Conservation (phyloP, 1,140 invertebrate genomes). For the Centruroides vittatus region DNA sequence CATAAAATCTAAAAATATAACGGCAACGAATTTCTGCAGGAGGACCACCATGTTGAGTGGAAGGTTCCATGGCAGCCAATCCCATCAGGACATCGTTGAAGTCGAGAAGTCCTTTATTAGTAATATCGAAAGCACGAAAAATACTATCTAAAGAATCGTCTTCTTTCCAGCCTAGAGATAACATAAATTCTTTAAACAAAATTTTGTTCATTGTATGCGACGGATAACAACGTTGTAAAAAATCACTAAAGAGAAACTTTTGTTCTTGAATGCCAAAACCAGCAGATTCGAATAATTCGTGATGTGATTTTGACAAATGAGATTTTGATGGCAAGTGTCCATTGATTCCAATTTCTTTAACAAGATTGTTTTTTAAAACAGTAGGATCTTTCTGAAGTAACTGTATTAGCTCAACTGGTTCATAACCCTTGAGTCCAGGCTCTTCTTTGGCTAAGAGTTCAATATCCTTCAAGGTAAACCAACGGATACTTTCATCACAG, state of each 20-base stretch:
- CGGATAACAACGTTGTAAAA: constrained; percentile 8
- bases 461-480: too few species aligned
- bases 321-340: too few species aligned
- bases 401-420: too few species aligned
- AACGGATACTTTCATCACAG: too few species aligned
- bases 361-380: too few species aligned
- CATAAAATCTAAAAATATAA: constrained; percentile 41
- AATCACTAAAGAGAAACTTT: constrained; percentile 7
- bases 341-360: too few species aligned
- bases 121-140: constrained; percentile 32
- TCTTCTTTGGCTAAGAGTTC: too few species aligned
- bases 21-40: constrained; percentile 39
- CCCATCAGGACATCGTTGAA: constrained; percentile 36
- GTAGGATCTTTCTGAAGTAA: too few species aligned
- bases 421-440: too few species aligned
- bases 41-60: constrained; percentile 39
- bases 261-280: not conserved
- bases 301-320: too few species aligned
- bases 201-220: constrained; percentile 8
- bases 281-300: not conserved
- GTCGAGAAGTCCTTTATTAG: constrained; percentile 25
- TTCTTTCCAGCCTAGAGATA: constrained; percentile 2
- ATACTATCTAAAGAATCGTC: not conserved
- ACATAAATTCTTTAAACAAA: constrained; percentile 5
- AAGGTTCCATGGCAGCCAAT: constrained; percentile 37